These are phyloP conservation scores for Antechinus stuartii DNA, from an alignment of 2,113 vertebrate genomes.

Conservation along the genomic window DNA sequence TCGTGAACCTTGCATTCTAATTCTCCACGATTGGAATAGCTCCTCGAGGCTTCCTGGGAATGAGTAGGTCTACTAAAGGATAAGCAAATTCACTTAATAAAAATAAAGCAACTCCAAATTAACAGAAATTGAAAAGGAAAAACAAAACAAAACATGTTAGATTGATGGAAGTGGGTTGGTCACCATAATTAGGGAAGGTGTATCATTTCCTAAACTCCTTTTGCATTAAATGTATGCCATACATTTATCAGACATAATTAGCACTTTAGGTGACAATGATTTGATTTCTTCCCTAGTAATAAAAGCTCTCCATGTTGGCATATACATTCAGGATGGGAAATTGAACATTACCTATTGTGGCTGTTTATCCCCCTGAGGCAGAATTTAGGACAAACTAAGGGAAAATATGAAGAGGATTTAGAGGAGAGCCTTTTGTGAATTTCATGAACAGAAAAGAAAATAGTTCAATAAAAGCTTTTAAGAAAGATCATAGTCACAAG, in stretches of 20 bases:
- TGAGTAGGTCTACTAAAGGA: conserved; percentile 74
- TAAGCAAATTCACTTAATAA: conserved; percentile 85
- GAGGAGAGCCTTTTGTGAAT: conserved; percentile 78
- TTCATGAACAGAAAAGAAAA: conserved; percentile 81
- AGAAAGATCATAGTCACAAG: conserved; percentile 79
- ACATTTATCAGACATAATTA: conserved; percentile 92
- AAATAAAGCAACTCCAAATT: conserved; percentile 87
- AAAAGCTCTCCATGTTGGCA: conserved; percentile 81
- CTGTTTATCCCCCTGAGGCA: conserved; percentile 80
- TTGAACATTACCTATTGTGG: conserved; percentile 73
- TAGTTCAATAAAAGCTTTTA: conserved; percentile 84
- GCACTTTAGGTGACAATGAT: conserved; percentile 90
- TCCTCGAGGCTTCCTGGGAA: conserved; percentile 70
- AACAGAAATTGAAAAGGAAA: conserved; percentile 82
- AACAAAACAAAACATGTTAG: conserved; percentile 71
- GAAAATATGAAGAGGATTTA: conserved; percentile 61
- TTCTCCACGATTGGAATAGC: background rate
- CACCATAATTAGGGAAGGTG: conserved; percentile 88
- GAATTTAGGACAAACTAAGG: conserved; percentile 73
- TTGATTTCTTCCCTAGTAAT: conserved; percentile 87
- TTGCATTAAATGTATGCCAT: conserved; percentile 88
- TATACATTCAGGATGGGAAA: conserved; percentile 74
- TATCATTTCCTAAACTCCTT: conserved; percentile 88
- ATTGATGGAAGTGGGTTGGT: conserved; percentile 86
- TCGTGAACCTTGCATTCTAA: background rate